phyloP scores from a whole-genome alignment of 1,140 invertebrate genomes.

The Drosophila subobscura region DNA sequence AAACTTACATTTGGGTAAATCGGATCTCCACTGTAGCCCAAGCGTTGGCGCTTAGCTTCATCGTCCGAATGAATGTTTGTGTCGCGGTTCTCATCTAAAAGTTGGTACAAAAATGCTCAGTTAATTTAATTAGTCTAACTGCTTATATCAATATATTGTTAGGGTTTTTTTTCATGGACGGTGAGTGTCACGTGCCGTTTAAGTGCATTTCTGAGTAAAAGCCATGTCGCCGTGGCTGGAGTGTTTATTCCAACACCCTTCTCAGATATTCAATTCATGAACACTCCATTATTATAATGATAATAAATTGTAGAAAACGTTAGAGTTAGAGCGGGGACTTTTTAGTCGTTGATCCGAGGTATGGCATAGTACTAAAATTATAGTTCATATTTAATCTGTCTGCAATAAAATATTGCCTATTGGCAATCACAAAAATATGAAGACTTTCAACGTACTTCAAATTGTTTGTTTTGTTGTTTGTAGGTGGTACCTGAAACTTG shows the following conservation, averaged over 20 bases:
- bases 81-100: conserved; percentile 91
- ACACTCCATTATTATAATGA: background rate
- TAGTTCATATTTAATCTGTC: too few relatives aligned
- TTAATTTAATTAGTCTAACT: conserved; percentile 33
- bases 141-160: conserved; percentile 9
- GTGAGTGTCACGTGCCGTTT: conserved; percentile 52
- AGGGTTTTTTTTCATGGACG: background rate
- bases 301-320: too few relatives aligned
- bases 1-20: conserved; percentile 93
- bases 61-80: conserved; percentile 93
- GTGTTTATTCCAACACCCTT: conserved; percentile 19
- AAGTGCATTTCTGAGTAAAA: conserved; percentile 58
- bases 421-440: too few relatives aligned
- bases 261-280: background rate
- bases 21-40: conserved; percentile 95
- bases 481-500: too few relatives aligned
- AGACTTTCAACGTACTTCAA: too few relatives aligned
- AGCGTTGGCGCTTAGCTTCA: conserved; percentile 92
- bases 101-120: background rate
- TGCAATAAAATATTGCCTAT: too few relatives aligned
- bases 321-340: too few relatives aligned
- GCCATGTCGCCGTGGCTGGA: background rate
- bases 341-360: too few relatives aligned
- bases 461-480: too few relatives aligned
- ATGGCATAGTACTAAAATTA: too few relatives aligned